Percentiles rank a stretch among this genome's conserved stretches.
These are phyloP conservation scores for Spinibarbus caldwelli DNA, from an alignment of 2,797 vertebrate genomes.

Conservation along the genomic window DNA sequence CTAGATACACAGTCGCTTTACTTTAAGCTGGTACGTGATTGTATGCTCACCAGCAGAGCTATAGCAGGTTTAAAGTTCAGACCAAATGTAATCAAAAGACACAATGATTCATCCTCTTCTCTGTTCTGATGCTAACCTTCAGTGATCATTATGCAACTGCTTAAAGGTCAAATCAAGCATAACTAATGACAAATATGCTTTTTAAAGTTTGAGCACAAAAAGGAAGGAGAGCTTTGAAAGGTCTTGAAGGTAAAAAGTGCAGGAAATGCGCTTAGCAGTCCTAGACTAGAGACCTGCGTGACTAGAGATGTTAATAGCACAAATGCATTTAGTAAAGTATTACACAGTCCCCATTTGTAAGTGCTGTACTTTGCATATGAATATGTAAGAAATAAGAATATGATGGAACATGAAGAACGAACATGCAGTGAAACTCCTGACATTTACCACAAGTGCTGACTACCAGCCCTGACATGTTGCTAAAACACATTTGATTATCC, in stretches of 20 bases:
- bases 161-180: neutral
- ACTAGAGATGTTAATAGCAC: slow-evolving; percentile 30
- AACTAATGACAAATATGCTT: slow-evolving; percentile 15
- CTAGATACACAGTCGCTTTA: slow-evolving; percentile 15
- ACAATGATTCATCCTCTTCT: slow-evolving; percentile 4
- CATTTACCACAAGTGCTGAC: slow-evolving; percentile 5
- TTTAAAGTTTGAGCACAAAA: slow-evolving; percentile 17
- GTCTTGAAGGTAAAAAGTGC: slow-evolving; percentile 20
- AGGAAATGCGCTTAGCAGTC: slow-evolving; percentile 5
- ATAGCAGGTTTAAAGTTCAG: slow-evolving; percentile 42
- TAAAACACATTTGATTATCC: slow-evolving; percentile 28
- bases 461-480: neutral
- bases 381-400: slow-evolving; percentile 24
- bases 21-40: slow-evolving; percentile 25
- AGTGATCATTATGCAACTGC: slow-evolving; percentile 10
- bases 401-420: slow-evolving; percentile 25
- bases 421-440: slow-evolving; percentile 36
- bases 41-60: slow-evolving; percentile 11
- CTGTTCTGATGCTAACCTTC: slow-evolving; percentile 4
- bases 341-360: slow-evolving; percentile 33
- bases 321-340: slow-evolving; percentile 38
- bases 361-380: slow-evolving; percentile 34
- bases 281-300: neutral
- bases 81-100: slow-evolving; percentile 57
- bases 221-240: neutral